Evolutionary conservation across 1,140 invertebrate species (phyloP).

Genomic region (Drosophila tristis): DNA sequence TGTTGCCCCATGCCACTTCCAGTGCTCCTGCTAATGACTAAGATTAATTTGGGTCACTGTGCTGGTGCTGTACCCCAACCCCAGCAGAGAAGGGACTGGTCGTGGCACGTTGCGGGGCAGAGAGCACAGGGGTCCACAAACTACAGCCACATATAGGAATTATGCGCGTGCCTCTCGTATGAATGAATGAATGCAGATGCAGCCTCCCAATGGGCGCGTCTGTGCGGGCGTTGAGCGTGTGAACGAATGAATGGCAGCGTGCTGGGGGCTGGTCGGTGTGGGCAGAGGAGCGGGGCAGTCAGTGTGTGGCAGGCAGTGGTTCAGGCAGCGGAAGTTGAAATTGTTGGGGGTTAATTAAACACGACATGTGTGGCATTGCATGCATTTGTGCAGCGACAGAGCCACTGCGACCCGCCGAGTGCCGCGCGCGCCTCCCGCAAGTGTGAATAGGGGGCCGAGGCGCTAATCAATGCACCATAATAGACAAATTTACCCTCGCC

Average conservation of each 20-base stretch:
- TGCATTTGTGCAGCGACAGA: slow-evolving; percentile 62
- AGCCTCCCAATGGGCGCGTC: slow-evolving; percentile 11
- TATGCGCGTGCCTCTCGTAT: slow-evolving; percentile 68
- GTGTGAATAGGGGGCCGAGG: slow-evolving; percentile 59
- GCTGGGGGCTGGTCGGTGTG: slow-evolving; percentile 3
- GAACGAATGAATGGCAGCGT: slow-evolving; percentile 8
- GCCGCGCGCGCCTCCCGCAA: slow-evolving; percentile 47
- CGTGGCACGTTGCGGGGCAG: slow-evolving; percentile 1
- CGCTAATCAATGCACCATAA: slow-evolving; percentile 79
- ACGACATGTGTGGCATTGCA: slow-evolving; percentile 80
- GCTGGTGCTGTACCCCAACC: slow-evolving; percentile 35
- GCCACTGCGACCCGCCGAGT: slow-evolving; percentile 13
- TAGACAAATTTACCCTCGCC: slow-evolving; percentile 65
- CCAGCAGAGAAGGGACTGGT: background rate
- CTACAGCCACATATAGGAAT: slow-evolving; percentile 39
- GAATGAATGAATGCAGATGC: slow-evolving; percentile 46
- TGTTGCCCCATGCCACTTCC: slow-evolving; percentile 6
- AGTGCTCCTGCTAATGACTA: slow-evolving; percentile 67
- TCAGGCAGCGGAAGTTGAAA: slow-evolving; percentile 51
- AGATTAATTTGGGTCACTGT: slow-evolving; percentile 82
- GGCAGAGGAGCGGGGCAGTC: background rate
- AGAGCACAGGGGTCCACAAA: slow-evolving; percentile 13
- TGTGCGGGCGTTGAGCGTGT: slow-evolving; percentile 13
- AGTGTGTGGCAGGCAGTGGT: slow-evolving; percentile 20
- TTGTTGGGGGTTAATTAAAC: slow-evolving; percentile 83